phyloP scores from a whole-genome alignment of 2,888 invertebrate genomes.

The Aphodius granarius region DNA sequence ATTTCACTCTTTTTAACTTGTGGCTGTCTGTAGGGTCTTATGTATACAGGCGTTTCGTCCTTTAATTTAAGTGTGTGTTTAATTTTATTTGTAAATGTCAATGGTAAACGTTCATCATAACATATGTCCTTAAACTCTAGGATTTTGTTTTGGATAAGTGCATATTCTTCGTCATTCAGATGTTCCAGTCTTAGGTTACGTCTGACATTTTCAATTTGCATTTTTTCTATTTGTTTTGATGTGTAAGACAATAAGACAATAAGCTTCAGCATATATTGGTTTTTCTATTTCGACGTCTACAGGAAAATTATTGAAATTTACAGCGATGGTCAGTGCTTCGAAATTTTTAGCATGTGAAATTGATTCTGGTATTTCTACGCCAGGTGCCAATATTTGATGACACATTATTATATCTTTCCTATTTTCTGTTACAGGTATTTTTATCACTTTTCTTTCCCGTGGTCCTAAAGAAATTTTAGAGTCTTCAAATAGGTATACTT shows the following conservation, averaged over 20 bases:
- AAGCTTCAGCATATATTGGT: too few relatives aligned
- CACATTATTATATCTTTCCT: background rate
- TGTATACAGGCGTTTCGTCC: slow-evolving; percentile 28
- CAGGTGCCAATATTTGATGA: background rate
- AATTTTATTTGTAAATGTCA: slow-evolving; percentile 30
- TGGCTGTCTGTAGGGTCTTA: slow-evolving; percentile 36
- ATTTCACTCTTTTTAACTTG: slow-evolving; percentile 36
- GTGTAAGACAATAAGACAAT: too few relatives aligned
- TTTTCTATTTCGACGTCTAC: slow-evolving; percentile 9
- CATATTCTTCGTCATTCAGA: slow-evolving; percentile 21
- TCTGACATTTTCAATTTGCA: slow-evolving; percentile 12
- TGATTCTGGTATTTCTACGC: background rate
- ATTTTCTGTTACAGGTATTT: background rate
- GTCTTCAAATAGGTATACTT: background rate
- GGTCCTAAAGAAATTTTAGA: background rate
- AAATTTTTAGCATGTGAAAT: background rate
- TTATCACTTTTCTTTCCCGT: background rate
- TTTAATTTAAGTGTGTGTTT: slow-evolving; percentile 30
- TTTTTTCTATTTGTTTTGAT: too few relatives aligned
- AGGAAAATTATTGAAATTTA: slow-evolving; percentile 10
- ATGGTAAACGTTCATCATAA: slow-evolving; percentile 20
- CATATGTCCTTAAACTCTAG: slow-evolving; percentile 28
- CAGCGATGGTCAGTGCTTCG: slow-evolving; percentile 1
- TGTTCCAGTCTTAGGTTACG: too few relatives aligned
- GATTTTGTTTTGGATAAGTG: slow-evolving; percentile 7